These are phyloP conservation scores for Euzetes globulus DNA, from an alignment of 2,888 invertebrate genomes.

Conservation along the genomic window DNA sequence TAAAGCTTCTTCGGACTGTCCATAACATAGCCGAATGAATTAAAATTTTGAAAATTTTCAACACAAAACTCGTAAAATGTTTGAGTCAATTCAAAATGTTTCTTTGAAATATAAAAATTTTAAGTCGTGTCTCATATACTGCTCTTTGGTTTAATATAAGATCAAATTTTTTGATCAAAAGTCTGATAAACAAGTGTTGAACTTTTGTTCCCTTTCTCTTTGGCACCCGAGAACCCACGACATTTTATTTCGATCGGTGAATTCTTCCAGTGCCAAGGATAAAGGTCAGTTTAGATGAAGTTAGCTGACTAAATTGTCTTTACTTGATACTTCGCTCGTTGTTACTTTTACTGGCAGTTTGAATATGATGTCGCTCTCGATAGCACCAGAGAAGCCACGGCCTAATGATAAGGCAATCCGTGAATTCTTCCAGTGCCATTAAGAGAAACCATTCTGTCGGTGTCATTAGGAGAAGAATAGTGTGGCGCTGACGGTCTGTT, in stretches of 20 bases:
- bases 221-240: slow-evolving; percentile 62
- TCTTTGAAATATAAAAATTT: neutral
- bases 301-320: no score
- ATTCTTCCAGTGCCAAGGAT: slow-evolving; percentile 63
- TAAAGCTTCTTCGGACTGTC: slow-evolving; percentile 20
- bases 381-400: slow-evolving; percentile 48
- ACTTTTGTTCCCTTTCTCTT: slow-evolving; percentile 50
- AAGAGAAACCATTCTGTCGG: slow-evolving; percentile 42
- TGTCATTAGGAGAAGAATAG: no score
- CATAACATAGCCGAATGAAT: neutral
- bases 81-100: no score
- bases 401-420: slow-evolving; percentile 42
- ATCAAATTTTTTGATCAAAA: neutral
- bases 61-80: no score
- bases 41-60: neutral
- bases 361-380: slow-evolving; percentile 40
- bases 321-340: no score
- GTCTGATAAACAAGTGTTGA: slow-evolving; percentile 11
- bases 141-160: neutral
- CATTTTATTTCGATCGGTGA: slow-evolving; percentile 57
- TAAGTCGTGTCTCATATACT: neutral
- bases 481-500: no score
- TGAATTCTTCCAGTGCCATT: slow-evolving; percentile 50
- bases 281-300: slow-evolving; percentile 35
- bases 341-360: neutral